These are phyloP conservation scores for Chamaea fasciata DNA, from an alignment of 2,113 vertebrate genomes.

Conservation along the genomic window DNA sequence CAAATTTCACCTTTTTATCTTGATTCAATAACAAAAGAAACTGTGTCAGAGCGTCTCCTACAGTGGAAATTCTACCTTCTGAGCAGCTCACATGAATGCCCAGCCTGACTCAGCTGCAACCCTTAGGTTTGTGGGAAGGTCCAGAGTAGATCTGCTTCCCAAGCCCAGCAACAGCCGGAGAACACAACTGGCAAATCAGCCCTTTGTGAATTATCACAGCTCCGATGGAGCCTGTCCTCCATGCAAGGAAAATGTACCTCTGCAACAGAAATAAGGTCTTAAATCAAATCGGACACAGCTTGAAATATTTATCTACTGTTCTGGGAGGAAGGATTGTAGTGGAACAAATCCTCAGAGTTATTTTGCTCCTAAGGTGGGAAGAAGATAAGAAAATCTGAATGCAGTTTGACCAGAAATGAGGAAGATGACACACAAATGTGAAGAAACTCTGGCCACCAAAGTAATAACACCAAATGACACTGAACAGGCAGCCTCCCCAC, in stretches of 20 bases:
- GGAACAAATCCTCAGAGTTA: background rate
- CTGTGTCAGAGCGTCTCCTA: background rate
- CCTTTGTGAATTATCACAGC: background rate
- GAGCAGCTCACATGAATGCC: background rate
- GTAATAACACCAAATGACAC: background rate
- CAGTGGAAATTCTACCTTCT: background rate
- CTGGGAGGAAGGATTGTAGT: background rate
- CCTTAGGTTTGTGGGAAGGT: background rate
- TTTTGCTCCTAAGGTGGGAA: background rate
- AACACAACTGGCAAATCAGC: background rate
- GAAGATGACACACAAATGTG: background rate
- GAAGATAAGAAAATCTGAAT: background rate
- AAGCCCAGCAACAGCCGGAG: background rate
- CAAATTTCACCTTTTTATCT: background rate
- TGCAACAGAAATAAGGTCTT: slow-evolving; percentile 26
- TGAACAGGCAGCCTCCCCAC: background rate
- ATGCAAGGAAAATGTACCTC: slow-evolving; percentile 32
- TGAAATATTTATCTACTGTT: slow-evolving; percentile 8
- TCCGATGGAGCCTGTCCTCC: background rate
- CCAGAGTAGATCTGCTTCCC: background rate
- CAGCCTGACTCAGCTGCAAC: background rate
- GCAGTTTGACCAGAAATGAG: background rate
- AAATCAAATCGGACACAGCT: slow-evolving; percentile 22
- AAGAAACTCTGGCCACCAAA: background rate
- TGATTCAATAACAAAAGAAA: background rate